A percentile compares a stretch with the other conserved stretches of the same genome.
Evolutionary conservation across 35 echinoderm and acorn worm species (phyloP).

Genomic region (Strongylocentrotus purpuratus): DNA sequence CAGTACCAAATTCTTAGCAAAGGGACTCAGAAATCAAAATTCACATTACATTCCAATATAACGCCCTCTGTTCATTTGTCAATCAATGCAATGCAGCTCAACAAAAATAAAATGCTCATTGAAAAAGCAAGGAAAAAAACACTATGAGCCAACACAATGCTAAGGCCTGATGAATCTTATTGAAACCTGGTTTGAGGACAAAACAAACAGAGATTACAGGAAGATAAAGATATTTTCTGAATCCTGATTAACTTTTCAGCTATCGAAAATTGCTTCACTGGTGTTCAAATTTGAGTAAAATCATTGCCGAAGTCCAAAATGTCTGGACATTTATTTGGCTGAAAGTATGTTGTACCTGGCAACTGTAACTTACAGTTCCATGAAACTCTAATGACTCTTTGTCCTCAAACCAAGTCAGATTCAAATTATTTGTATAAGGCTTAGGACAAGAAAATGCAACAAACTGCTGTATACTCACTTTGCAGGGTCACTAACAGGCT

Average conservation of each 20-base stretch:
- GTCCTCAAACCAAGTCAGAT: background rate
- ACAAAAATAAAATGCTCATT: background rate
- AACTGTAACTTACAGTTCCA: background rate
- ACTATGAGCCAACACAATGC: background rate
- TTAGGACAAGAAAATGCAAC: background rate
- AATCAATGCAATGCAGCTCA: background rate
- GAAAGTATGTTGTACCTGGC: too few relatives aligned
- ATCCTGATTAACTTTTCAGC: background rate
- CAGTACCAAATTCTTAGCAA: too few relatives aligned
- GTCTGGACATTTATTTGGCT: background rate
- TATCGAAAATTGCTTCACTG: too few relatives aligned
- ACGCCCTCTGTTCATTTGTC: background rate
- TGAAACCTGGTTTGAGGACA: too few relatives aligned
- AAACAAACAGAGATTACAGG: background rate
- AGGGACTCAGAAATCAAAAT: too few relatives aligned
- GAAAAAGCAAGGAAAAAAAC: background rate
- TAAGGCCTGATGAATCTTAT: too few relatives aligned
- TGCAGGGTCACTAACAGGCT: slow-evolving; percentile 42
- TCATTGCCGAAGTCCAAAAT: background rate
- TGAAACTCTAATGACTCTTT: background rate
- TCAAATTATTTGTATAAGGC: background rate
- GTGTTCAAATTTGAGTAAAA: too few relatives aligned
- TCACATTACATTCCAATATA: too few relatives aligned
- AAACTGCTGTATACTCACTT: slow-evolving; percentile 34
- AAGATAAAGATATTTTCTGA: background rate